Conservation (phyloP, 2,888 invertebrate genomes). For the Leucania comma region DNA sequence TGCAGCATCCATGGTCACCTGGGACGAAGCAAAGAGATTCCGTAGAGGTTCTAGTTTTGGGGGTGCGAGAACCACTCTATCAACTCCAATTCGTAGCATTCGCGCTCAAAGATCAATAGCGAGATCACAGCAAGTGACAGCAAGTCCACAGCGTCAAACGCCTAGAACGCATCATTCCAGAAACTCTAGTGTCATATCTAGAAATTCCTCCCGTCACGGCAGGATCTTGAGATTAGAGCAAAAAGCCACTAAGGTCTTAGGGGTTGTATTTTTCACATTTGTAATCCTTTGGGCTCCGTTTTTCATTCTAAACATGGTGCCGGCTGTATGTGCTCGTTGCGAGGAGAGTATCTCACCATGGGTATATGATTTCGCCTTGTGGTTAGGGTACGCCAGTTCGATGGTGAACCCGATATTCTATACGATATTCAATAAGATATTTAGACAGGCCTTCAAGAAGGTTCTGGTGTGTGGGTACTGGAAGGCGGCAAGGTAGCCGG, state of each 20-base stretch:
- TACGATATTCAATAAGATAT: slow-evolving; percentile 98
- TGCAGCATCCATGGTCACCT: slow-evolving; percentile 95
- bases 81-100: slow-evolving; percentile 87
- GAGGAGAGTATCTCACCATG: slow-evolving; percentile 94
- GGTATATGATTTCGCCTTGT: slow-evolving; percentile 96
- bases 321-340: slow-evolving; percentile 95
- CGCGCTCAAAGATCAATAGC: slow-evolving; percentile 82
- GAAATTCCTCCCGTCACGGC: slow-evolving; percentile 95
- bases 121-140: slow-evolving; percentile 79
- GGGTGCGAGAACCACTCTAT: slow-evolving; percentile 91
- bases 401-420: slow-evolving; percentile 99
- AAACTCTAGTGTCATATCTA: slow-evolving; percentile 95
- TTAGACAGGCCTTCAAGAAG: slow-evolving; percentile 97
- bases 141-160: slow-evolving; percentile 86
- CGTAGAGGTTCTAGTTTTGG: slow-evolving; percentile 94
- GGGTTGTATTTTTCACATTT: slow-evolving; percentile 98
- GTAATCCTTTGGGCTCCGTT: slow-evolving; percentile 99
- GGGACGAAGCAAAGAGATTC: slow-evolving; percentile 92
- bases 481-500: slow-evolving; percentile 87
- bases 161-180: slow-evolving; percentile 94
- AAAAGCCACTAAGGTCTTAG: slow-evolving; percentile 98
- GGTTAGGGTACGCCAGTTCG: slow-evolving; percentile 98
- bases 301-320: slow-evolving; percentile 96
- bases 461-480: slow-evolving; percentile 95
- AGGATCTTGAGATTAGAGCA: slow-evolving; percentile 97